Conservation (phyloP, 2,797 vertebrate genomes). For the Syngnathus rostellatus region DNA sequence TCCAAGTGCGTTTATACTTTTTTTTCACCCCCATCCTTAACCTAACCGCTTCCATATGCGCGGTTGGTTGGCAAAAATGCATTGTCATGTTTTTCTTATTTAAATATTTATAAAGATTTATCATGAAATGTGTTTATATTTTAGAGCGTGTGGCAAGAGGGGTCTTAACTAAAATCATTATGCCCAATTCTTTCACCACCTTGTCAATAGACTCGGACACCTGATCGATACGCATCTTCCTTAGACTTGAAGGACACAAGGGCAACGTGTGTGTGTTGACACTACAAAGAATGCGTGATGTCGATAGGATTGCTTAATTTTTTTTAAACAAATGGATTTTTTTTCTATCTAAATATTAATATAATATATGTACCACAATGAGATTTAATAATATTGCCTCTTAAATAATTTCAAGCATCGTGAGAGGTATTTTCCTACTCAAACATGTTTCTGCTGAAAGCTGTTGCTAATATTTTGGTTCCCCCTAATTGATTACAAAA, state of each 20-base stretch:
- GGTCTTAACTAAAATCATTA: slow-evolving; percentile 48
- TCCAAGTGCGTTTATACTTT: slow-evolving; percentile 14
- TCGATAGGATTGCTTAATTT: neutral
- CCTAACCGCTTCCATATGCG: slow-evolving; percentile 48
- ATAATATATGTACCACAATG: neutral
- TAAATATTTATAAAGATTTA: neutral
- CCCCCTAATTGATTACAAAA: neutral
- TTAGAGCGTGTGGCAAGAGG: slow-evolving; percentile 6
- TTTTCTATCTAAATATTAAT: too few species aligned
- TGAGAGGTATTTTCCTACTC: neutral
- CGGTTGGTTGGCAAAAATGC: slow-evolving; percentile 9
- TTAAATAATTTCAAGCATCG: neutral
- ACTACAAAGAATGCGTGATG: neutral
- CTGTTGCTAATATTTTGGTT: neutral
- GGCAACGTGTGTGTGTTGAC: slow-evolving; percentile 14
- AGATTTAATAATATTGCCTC: neutral
- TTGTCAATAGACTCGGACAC: slow-evolving; percentile 37
- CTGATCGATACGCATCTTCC: slow-evolving; percentile 35
- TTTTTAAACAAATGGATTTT: neutral
- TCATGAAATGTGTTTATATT: neutral
- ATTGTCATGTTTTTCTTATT: neutral
- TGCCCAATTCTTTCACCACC: slow-evolving; percentile 23
- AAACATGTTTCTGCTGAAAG: neutral
- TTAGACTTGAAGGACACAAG: slow-evolving; percentile 33
- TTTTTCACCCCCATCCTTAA: slow-evolving; percentile 12